phyloP scores from a whole-genome alignment of 2,888 invertebrate species.

The Dorcus hopei region DNA sequence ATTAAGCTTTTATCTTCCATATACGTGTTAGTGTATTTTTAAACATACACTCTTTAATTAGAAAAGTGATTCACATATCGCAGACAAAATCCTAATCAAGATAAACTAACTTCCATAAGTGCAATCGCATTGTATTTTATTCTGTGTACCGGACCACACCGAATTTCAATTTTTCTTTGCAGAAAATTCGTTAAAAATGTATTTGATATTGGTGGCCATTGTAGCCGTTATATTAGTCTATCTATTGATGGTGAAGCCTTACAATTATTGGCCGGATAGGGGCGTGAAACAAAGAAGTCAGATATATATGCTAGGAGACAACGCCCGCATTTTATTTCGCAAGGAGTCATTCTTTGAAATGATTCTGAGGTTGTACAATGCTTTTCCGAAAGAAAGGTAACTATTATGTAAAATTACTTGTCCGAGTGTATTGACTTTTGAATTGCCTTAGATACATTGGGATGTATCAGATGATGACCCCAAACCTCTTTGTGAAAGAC shows the following conservation, averaged over 20 bases:
- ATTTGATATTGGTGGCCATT: background rate
- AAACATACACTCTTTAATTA: too few relatives aligned
- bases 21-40: too few relatives aligned
- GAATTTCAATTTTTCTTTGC: too few relatives aligned
- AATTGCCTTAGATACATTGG: conserved; percentile 28
- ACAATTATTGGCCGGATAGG: background rate
- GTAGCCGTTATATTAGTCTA: background rate
- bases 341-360: background rate
- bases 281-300: background rate
- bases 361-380: background rate
- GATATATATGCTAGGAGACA: background rate
- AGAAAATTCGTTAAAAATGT: background rate
- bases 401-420: background rate
- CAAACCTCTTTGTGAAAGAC: conserved; percentile 30
- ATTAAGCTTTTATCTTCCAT: too few relatives aligned
- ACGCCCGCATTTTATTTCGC: background rate
- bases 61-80: too few relatives aligned
- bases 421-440: background rate
- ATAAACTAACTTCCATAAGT: too few relatives aligned
- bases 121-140: too few relatives aligned
- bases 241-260: background rate
- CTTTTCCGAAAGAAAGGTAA: background rate
- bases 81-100: too few relatives aligned
- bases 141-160: too few relatives aligned
- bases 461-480: conserved; percentile 26